A percentile compares a stretch with the other conserved stretches of the same genome.
phyloP scores from a whole-genome alignment of 2,113 vertebrate genomes.

The Leucosticte australis region DNA sequence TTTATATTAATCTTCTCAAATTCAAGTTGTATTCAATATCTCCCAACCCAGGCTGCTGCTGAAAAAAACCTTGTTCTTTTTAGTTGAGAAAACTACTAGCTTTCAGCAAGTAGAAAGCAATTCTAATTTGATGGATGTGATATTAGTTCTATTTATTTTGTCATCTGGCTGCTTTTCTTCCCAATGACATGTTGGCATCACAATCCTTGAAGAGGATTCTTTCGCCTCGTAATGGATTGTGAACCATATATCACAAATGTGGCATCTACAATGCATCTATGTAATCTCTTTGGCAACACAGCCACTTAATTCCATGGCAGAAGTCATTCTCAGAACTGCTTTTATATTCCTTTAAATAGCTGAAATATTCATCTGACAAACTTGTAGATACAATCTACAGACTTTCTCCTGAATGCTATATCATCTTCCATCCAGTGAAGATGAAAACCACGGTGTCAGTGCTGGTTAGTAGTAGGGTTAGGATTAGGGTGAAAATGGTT shows the following conservation, averaged over 20 bases:
- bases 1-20: background rate
- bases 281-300: background rate
- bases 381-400: background rate
- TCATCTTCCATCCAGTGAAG: background rate
- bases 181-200: background rate
- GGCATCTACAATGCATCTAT: background rate
- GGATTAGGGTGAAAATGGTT: background rate
- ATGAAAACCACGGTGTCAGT: background rate
- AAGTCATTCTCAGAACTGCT: background rate
- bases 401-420: background rate
- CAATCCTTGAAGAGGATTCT: background rate
- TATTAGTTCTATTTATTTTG: background rate
- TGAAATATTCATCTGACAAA: background rate
- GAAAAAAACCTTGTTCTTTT: background rate
- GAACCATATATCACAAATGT: background rate
- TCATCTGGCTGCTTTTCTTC: background rate
- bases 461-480: background rate
- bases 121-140: background rate
- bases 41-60: background rate
- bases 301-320: background rate
- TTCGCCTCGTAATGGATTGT: rapidly evolving
- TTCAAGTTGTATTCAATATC: background rate
- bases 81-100: background rate
- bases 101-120: background rate
- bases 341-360: background rate